These are phyloP conservation scores for Plusia festucae DNA, from an alignment of 2,888 invertebrate genomes.

Conservation along the genomic window DNA sequence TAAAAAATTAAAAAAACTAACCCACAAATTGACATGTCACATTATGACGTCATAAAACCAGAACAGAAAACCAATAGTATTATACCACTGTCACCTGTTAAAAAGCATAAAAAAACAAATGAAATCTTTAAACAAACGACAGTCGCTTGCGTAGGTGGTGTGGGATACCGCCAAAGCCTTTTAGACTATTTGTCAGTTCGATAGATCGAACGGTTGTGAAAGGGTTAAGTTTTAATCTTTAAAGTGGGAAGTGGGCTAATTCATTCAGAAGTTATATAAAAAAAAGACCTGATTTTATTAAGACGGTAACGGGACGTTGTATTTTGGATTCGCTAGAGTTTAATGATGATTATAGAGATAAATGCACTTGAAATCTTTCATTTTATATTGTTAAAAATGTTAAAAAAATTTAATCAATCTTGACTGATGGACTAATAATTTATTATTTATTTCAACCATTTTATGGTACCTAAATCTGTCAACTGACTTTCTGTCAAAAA, in stretches of 20 bases:
- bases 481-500: no score
- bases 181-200: conserved; percentile 58
- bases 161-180: conserved; percentile 55
- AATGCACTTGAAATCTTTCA: no score
- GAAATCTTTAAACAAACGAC: conserved; percentile 57
- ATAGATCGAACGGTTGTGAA: conserved; percentile 51
- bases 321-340: no score
- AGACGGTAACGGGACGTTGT: no score
- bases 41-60: conserved; percentile 44
- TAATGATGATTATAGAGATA: no score
- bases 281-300: not conserved
- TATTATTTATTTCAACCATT: no score
- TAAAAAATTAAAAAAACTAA: conserved; percentile 28
- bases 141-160: conserved; percentile 58
- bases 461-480: no score
- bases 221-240: conserved; percentile 37
- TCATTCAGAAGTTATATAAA: not conserved
- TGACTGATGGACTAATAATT: no score
- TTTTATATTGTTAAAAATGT: no score
- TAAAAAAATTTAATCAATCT: no score
- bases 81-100: conserved; percentile 59
- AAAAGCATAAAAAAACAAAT: conserved; percentile 58
- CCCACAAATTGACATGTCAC: conserved; percentile 55
- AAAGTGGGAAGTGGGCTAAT: conserved; percentile 12
- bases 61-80: conserved; percentile 58